phyloP scores from a whole-genome alignment of 2,113 vertebrate genomes.

The Dendrocopos noguchii region DNA sequence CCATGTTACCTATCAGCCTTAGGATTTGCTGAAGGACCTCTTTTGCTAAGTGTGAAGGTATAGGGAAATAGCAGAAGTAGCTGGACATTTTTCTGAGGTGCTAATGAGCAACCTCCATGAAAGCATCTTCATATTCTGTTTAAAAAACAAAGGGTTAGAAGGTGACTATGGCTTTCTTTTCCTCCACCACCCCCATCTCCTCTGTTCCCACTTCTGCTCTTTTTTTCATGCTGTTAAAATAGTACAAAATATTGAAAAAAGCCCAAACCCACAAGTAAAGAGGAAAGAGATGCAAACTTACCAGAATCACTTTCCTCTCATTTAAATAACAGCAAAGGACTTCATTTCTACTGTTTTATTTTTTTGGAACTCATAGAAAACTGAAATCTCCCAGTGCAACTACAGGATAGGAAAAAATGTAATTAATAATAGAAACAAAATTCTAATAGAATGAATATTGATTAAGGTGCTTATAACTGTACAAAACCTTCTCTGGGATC shows the following conservation, averaged over 20 bases:
- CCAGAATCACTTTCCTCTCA: neutral
- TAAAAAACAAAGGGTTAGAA: neutral
- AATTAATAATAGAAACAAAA: slow-evolving; percentile 2
- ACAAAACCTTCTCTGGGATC: neutral
- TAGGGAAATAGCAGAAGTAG: neutral
- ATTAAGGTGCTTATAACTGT: neutral
- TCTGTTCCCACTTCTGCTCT: neutral
- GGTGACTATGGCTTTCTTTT: neutral
- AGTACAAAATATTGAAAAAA: neutral
- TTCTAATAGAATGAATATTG: neutral
- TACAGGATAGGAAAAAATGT: neutral
- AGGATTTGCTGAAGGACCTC: neutral
- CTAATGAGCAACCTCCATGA: neutral
- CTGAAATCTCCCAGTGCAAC: neutral
- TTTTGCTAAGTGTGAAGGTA: neutral
- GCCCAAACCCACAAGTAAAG: neutral
- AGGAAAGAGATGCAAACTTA: neutral
- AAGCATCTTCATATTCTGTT: neutral
- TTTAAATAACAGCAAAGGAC: neutral
- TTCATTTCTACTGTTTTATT: neutral
- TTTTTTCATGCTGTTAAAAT: neutral
- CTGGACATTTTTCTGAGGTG: neutral
- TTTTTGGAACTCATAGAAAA: neutral
- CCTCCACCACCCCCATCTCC: rapidly evolving
- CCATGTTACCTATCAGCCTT: neutral